phyloP scores from a whole-genome alignment of 2,113 vertebrate species.

The Colaptes auratus region DNA sequence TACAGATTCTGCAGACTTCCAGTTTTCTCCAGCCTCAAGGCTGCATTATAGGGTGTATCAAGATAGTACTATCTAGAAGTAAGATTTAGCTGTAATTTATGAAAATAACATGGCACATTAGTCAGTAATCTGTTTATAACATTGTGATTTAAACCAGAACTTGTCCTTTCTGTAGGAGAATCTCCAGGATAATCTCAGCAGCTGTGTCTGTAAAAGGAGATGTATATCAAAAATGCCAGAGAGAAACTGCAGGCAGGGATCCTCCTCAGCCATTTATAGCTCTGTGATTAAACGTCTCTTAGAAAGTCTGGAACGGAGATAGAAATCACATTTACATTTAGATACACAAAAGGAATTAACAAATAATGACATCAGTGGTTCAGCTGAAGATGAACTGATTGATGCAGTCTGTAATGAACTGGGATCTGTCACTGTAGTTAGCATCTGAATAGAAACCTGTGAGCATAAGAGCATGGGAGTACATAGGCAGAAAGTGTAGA shows the following conservation, averaged over 20 bases:
- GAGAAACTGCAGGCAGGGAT: neutral
- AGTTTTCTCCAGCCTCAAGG: neutral
- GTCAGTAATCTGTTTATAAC: conserved; percentile 1
- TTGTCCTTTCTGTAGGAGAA: neutral
- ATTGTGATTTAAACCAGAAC: conserved; percentile 18
- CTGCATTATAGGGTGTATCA: neutral
- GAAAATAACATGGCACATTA: neutral
- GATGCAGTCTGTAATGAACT: neutral
- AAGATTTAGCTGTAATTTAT: neutral
- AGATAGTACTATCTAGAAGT: neutral
- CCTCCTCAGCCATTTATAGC: neutral
- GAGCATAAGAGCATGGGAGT: neutral
- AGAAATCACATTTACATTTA: neutral
- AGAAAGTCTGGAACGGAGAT: conserved; percentile 6
- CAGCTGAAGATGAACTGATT: neutral
- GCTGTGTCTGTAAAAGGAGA: neutral
- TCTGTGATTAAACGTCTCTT: neutral
- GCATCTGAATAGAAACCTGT: neutral
- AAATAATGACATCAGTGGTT: neutral
- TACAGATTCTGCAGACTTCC: neutral
- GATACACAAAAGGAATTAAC: neutral
- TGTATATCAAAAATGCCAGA: neutral
- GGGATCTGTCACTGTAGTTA: neutral
- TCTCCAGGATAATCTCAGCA: neutral
- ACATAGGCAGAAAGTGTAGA: neutral